Base-by-base conservation (phyloP, 37 sponge, comb jelly and placozoan genomes). In the Halichondria panicea region DNA sequence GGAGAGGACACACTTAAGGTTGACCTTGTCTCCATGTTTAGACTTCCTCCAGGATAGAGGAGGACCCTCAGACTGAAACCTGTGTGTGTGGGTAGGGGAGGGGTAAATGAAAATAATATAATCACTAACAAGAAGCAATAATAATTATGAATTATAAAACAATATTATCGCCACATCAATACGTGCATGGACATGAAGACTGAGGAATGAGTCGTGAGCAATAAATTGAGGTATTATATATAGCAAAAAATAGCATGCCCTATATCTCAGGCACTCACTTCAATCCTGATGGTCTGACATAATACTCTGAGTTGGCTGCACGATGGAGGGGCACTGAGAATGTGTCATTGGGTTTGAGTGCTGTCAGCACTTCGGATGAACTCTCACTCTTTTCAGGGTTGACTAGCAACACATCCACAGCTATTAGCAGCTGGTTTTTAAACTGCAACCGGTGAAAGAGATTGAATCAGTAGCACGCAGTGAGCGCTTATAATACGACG, bases 311-410 rank as follows among this genome's bases (percentile, higher is more conserved):
- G 13, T 45, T 11, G 24, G 66, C 40, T 4, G 81, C 59, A 0
- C 55, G 13, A 30, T 78, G 68, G 5, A 89, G 45, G 25, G 90
- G 90, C 25, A 89, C 72, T 12, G 52, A 13, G 56, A 53, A 89
- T 0, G 52, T 37, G n/a, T 84, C 64, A 8, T 66, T 70, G 22
- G 90, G 71, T 32, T 72, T 55, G 22, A 89, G 45, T 25, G 70
- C 52, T 1, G 53, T 32, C 37, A 87, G 27, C 0, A 32, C 18
- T 15, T 9, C 35, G 36, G 11, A 30, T 21, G 8, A 19, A 0
- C 4, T 21, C 1, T 8, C 15, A 4, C 7, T 19, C 36, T 55
- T 60, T 25, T 22, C 36, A 5, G 80, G 70, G 4, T 12, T 12
- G 2, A 50, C 48, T 3, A 43, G 34, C 60, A 68, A 9, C 24